Evolutionary conservation across 1,140 invertebrate species (phyloP).

Genomic region (Thaumetopoea pityocampa): DNA sequence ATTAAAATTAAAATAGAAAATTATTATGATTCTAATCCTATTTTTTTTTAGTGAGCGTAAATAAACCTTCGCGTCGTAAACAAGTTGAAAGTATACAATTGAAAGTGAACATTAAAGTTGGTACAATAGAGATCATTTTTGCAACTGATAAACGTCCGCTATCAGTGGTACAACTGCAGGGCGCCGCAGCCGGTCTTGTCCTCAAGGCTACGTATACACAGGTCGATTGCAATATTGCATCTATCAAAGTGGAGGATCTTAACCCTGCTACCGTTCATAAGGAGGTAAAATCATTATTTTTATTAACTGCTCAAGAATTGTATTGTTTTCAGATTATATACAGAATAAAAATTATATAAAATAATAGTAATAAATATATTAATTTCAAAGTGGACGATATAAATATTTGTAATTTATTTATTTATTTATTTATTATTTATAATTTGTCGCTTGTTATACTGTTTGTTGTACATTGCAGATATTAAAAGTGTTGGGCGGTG

Average conservation of each 20-base stretch:
- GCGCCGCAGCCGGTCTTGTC: constrained; percentile 80
- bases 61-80: constrained; percentile 46
- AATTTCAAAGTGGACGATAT: constrained; percentile 3
- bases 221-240: constrained; percentile 82
- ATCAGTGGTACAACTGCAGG: constrained; percentile 78
- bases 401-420: neutral
- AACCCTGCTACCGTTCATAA: constrained; percentile 82
- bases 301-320: too few relatives aligned
- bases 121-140: constrained; percentile 80
- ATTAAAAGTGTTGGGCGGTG: constrained; percentile 84
- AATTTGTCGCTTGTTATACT: too few relatives aligned
- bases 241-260: constrained; percentile 85
- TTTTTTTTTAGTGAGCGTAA: constrained; percentile 36
- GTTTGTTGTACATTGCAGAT: too few relatives aligned
- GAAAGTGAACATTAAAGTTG: constrained; percentile 81
- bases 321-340: too few relatives aligned
- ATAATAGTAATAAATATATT: constrained; percentile 48
- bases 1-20: neutral
- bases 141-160: constrained; percentile 76
- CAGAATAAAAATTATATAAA: too few relatives aligned
- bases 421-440: too few relatives aligned
- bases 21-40: neutral
- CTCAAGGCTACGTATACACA: constrained; percentile 85
- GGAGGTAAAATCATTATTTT: too few relatives aligned
- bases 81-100: constrained; percentile 82